Base-by-base conservation (phyloP, 2,888 invertebrate genomes). In the Oscheius sp. region DNA sequence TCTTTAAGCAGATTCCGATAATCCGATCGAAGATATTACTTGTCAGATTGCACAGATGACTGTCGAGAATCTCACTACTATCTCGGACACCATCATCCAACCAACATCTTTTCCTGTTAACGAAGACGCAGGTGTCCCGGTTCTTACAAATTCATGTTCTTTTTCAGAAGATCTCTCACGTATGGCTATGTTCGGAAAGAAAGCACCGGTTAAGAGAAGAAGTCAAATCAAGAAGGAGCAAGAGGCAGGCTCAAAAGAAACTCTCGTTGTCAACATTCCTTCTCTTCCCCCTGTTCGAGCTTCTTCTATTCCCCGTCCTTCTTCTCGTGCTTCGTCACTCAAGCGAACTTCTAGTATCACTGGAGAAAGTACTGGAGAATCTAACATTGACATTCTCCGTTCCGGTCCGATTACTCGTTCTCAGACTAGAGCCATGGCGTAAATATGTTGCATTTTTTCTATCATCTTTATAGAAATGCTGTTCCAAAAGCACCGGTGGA, bases 111-210 rank as follows among this genome's bases (percentile, higher is more conserved):
- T 54, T 32, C 20, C 33, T n/a, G 54, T 50, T 2, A n/a, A n/a
- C 44, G 54, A 59, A 59, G 38, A 22, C 12, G 28, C 59, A 20
- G 59, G n/a, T 44, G 41, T 9, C 2, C 41, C 41, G 41, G 4
- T 20, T 2, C 4, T 14, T 17, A 14, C 5, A 6, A 14, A 17
- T 14, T 47, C 17, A 47, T 17, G 20, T 1, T 3, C 41, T 17
- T n/a, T 41, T 57, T 28, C 67, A 47, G 67, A 50, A 28, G 47
- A 67, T 24, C 49, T 67, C 14, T 38, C 36, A 5, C 20, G 67
- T 8, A 30, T 67, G 67, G 67, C 67, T 38, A 67, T 67, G 57
- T 67, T 67, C 20, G 67, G 67, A 22, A 57, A 59, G 12, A 49
- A 50, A 38, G 47, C 57, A 1, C 47, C 57, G 26, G 47, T 59